These are phyloP conservation scores for Pedionomus torquatus DNA, from an alignment of 2,113 vertebrate species.

Conservation along the genomic window DNA sequence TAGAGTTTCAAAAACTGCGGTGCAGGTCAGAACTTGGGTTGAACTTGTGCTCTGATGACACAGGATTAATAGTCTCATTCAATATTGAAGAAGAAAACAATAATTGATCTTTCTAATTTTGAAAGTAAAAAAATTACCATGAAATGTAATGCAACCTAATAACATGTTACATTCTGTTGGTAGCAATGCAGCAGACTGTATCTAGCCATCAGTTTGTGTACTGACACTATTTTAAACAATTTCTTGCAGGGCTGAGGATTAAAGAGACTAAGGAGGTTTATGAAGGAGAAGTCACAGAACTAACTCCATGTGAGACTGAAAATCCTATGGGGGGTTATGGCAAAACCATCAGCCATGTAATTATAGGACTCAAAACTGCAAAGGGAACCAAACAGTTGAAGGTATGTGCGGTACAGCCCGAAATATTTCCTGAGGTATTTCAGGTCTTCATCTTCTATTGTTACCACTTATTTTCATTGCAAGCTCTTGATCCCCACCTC, in stretches of 20 bases:
- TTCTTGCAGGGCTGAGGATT: slow-evolving; percentile 88
- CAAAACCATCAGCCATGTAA: slow-evolving; percentile 97
- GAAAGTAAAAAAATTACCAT: neutral
- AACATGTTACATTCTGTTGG: neutral
- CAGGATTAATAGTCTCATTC: neutral
- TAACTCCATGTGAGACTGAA: slow-evolving; percentile 97
- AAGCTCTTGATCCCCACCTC: neutral
- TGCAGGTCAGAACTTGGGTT: neutral
- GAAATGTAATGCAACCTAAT: neutral
- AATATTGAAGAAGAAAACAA: neutral
- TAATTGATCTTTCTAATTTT: neutral
- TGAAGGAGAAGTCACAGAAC: slow-evolving; percentile 97
- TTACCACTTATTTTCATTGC: neutral
- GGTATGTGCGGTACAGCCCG: slow-evolving; percentile 67
- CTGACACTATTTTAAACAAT: neutral
- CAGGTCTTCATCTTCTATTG: neutral
- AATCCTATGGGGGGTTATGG: slow-evolving; percentile 98
- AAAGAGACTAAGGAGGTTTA: slow-evolving; percentile 99
- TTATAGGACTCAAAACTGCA: slow-evolving; percentile 96
- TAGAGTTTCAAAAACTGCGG: neutral
- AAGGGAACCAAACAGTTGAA: slow-evolving; percentile 98
- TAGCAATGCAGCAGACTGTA: neutral
- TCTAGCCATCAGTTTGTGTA: neutral
- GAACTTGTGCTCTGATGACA: neutral
- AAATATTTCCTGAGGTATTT: neutral